Percentiles rank a stretch among this genome's conserved stretches.
These are phyloP conservation scores for Abrostola triplasia DNA, from an alignment of 2,888 invertebrate genomes.

Conservation along the genomic window DNA sequence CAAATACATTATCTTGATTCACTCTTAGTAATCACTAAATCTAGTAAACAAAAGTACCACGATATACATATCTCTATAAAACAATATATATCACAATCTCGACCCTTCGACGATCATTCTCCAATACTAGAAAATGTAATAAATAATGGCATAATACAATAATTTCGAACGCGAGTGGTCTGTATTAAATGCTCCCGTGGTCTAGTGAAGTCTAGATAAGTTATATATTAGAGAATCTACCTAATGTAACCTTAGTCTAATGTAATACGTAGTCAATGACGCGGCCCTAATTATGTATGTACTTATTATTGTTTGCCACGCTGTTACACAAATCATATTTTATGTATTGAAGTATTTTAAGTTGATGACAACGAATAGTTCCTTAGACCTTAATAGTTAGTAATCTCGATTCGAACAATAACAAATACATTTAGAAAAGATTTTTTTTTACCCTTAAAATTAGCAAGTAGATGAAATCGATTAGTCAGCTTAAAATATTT, in stretches of 20 bases:
- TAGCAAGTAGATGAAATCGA: conserved; percentile 35
- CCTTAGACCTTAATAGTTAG: conserved; percentile 18
- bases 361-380: conserved; percentile 39
- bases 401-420: conserved; percentile 26
- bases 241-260: conserved; percentile 66
- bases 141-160: conserved; percentile 39
- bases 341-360: conserved; percentile 55
- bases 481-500: conserved; percentile 71
- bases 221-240: conserved; percentile 69
- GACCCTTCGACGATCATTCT: conserved; percentile 54
- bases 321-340: conserved; percentile 31
- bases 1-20: conserved; percentile 53
- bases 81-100: conserved; percentile 67
- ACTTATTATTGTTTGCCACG: conserved; percentile 44
- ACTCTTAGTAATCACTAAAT: conserved; percentile 47
- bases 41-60: conserved; percentile 54
- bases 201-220: conserved; percentile 61
- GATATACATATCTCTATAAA: conserved; percentile 48
- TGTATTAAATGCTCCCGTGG: conserved; percentile 73
- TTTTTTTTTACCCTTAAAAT: conserved; percentile 26
- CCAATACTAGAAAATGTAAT: conserved; percentile 60
- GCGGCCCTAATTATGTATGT: conserved; percentile 45
- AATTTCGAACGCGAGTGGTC: conserved; percentile 61
- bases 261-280: conserved; percentile 62
- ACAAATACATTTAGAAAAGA: conserved; percentile 26